Percentiles rank a stretch among this genome's conserved stretches.
Evolutionary conservation across 2,888 invertebrate species (phyloP).

Genomic region (Gasteruption jaculator): DNA sequence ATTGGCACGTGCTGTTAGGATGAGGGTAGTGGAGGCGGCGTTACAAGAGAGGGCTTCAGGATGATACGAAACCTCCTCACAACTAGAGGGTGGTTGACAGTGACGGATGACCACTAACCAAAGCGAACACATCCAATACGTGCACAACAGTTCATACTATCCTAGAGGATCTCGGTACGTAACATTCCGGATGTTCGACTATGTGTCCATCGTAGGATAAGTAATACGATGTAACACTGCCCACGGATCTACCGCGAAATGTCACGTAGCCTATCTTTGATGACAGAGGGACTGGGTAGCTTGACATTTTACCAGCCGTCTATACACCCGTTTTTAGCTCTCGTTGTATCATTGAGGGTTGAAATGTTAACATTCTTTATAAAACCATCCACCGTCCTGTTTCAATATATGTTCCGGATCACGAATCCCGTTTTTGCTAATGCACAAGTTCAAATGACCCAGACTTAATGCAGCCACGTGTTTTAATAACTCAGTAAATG

Average conservation of each 20-base stretch:
- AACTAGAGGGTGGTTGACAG: slow-evolving; percentile 42
- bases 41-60: slow-evolving; percentile 18
- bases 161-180: slow-evolving; percentile 25
- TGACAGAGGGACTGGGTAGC: slow-evolving; percentile 29
- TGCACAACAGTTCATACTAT: slow-evolving; percentile 32
- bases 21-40: slow-evolving; percentile 24
- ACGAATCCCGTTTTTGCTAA: slow-evolving; percentile 19
- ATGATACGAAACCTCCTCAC: too few species aligned
- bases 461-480: too few species aligned
- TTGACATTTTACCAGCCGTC: slow-evolving; percentile 27
- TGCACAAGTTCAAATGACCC: too few species aligned
- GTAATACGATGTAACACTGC: slow-evolving; percentile 34
- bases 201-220: slow-evolving; percentile 25
- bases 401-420: too few species aligned
- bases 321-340: neutral
- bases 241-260: slow-evolving; percentile 36
- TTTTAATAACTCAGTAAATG: too few species aligned
- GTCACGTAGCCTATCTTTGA: slow-evolving; percentile 35
- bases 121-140: slow-evolving; percentile 36
- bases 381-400: too few species aligned
- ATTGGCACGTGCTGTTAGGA: slow-evolving; percentile 43
- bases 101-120: slow-evolving; percentile 47
- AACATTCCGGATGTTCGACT: slow-evolving; percentile 29
- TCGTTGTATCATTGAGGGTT: too few species aligned
- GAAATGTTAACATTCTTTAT: slow-evolving; percentile 26